These are phyloP conservation scores for Latrodectus geometricus DNA, from an alignment of 1,140 invertebrate genomes.

Conservation along the genomic window DNA sequence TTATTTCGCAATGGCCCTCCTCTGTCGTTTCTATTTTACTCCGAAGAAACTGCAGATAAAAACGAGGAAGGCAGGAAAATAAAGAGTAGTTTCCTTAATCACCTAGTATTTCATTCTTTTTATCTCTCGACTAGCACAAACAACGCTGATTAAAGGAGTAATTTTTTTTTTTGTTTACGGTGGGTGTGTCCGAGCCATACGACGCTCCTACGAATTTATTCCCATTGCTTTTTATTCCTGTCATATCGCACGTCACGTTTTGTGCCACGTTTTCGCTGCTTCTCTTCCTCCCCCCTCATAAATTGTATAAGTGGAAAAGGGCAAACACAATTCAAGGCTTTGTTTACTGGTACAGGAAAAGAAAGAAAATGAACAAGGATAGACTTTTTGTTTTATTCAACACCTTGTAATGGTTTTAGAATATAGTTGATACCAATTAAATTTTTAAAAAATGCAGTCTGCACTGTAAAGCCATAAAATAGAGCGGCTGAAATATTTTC, in stretches of 20 bases:
- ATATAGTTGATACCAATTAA: too few relatives aligned
- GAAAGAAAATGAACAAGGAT: too few relatives aligned
- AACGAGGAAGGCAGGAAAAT: background rate
- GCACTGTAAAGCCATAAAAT: too few relatives aligned
- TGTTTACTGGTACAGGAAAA: constrained; percentile 11
- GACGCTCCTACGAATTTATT: background rate
- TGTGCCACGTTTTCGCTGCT: too few relatives aligned
- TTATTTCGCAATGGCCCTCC: background rate
- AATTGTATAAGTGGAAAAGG: too few relatives aligned
- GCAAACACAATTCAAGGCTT: constrained; percentile 9
- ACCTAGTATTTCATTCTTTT: background rate
- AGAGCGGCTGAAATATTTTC: too few relatives aligned
- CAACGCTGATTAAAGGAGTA: constrained; percentile 2
- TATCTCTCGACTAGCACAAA: background rate
- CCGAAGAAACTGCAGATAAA: background rate
- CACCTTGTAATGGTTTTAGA: too few relatives aligned
- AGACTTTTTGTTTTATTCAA: too few relatives aligned
- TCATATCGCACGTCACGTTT: too few relatives aligned
- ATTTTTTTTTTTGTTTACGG: background rate
- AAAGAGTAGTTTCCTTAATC: background rate
- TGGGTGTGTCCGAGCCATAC: background rate
- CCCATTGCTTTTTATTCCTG: background rate
- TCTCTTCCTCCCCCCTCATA: too few relatives aligned
- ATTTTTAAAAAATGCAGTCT: too few relatives aligned
- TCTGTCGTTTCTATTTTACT: constrained; percentile 32